Percentiles rank a stretch among this genome's conserved stretches.
Conservation (phyloP, 2,113 vertebrate species). For the Leucopsar rothschildi region DNA sequence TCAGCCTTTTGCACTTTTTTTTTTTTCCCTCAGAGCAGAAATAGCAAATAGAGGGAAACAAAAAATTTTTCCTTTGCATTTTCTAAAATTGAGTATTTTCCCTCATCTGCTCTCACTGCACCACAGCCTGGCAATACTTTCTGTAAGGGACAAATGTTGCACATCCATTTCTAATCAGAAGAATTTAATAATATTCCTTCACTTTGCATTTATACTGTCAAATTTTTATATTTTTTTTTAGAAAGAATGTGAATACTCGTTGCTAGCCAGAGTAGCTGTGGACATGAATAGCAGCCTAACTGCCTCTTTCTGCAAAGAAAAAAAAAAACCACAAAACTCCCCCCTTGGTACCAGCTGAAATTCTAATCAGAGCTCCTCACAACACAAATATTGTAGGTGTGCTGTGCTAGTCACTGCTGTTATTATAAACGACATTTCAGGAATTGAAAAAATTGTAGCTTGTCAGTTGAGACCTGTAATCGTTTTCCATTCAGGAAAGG, state of each 20-base stretch:
- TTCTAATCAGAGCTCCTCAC: conserved; percentile 23
- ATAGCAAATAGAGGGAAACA: neutral
- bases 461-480: conserved; percentile 50
- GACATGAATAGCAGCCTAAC: neutral
- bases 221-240: neutral
- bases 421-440: conserved; percentile 36
- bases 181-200: neutral
- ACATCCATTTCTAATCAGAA: neutral
- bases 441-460: conserved; percentile 29
- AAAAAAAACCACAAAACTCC: neutral
- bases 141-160: neutral
- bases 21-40: neutral
- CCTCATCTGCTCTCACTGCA: neutral
- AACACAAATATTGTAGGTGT: neutral
- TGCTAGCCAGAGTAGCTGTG: neutral
- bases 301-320: neutral
- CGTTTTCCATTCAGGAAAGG: conserved; percentile 30
- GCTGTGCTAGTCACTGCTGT: conserved; percentile 20
- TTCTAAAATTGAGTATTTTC: neutral
- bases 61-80: neutral
- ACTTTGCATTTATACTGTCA: neutral
- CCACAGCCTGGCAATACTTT: neutral
- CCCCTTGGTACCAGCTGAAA: neutral
- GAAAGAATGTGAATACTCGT: neutral
- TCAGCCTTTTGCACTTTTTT: neutral